phyloP scores from a whole-genome alignment of 1,140 invertebrate genomes.

The Drosophila littoralis region DNA sequence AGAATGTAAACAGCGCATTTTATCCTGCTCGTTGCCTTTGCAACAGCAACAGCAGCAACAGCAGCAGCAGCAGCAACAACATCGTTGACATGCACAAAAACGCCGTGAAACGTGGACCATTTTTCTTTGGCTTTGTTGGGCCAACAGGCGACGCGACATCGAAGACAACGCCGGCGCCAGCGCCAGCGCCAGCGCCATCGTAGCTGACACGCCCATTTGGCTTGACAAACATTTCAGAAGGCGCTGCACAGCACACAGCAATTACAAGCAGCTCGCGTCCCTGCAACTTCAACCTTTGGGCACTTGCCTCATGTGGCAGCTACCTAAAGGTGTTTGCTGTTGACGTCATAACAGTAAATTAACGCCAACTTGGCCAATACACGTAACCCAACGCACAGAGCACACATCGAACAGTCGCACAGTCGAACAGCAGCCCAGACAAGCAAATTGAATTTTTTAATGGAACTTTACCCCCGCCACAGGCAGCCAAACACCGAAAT shows the following conservation, averaged over 20 bases:
- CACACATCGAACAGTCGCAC: not conserved
- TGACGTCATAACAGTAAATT: constrained; percentile 78
- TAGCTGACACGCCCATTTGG: constrained; percentile 66
- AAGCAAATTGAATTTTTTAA: constrained; percentile 53
- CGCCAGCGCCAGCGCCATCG: too few relatives aligned
- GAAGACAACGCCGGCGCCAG: constrained; percentile 40
- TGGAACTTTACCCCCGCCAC: constrained; percentile 20
- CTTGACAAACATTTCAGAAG: constrained; percentile 76
- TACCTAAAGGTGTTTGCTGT: constrained; percentile 25
- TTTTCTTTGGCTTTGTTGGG: constrained; percentile 63
- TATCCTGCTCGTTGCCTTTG: constrained; percentile 72
- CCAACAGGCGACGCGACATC: constrained; percentile 25
- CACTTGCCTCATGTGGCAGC: constrained; percentile 13
- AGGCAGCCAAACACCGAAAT: constrained; percentile 15
- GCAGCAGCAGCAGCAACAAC: constrained; percentile 26
- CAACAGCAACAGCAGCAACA: constrained; percentile 11
- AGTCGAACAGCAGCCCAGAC: constrained; percentile 6
- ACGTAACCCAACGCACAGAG: not conserved
- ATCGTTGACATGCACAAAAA: constrained; percentile 55
- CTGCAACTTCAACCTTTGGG: constrained; percentile 36
- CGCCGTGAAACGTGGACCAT: constrained; percentile 72
- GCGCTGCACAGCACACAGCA: constrained; percentile 64
- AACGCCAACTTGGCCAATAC: constrained; percentile 37
- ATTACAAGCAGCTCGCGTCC: constrained; percentile 63
- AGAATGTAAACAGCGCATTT: constrained; percentile 83